Conservation (phyloP, 2,888 invertebrate species). For the Macrophya annulata region DNA sequence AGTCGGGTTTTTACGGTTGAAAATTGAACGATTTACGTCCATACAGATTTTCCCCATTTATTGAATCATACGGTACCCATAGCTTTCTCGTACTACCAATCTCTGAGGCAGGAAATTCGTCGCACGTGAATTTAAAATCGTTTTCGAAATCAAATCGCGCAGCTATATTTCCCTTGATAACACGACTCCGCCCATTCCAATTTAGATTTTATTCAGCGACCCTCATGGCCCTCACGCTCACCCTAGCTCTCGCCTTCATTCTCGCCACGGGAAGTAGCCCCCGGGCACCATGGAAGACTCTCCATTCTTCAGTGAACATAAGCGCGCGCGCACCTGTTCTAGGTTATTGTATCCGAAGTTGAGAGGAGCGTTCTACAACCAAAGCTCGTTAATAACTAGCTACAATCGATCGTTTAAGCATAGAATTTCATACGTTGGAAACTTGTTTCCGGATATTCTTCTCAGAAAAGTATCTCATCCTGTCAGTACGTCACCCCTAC, state of each 20-base stretch:
- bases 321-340: not conserved
- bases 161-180: constrained; percentile 27
- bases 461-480: not conserved
- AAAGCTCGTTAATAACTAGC: not conserved
- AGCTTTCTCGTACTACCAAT: not conserved
- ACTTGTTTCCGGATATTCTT: not conserved
- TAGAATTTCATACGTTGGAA: not conserved
- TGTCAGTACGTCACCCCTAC: not conserved
- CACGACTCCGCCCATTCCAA: constrained; percentile 30
- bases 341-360: not conserved
- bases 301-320: not conserved
- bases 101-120: constrained; percentile 8
- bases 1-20: not conserved
- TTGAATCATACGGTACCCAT: not conserved
- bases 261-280: constrained; percentile 10
- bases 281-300: not conserved
- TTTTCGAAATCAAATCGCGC: not conserved
- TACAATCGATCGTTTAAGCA: not conserved
- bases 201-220: constrained; percentile 31
- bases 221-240: constrained; percentile 21
- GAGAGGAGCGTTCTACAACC: not conserved
- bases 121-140: constrained; percentile 17
- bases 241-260: not conserved
- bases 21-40: not conserved
- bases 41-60: not conserved